Evolutionary conservation across 2,113 vertebrate genomes (phyloP), one percentile per base, ranked within the genome.

Genomic region (Struthio camelus): DNA sequence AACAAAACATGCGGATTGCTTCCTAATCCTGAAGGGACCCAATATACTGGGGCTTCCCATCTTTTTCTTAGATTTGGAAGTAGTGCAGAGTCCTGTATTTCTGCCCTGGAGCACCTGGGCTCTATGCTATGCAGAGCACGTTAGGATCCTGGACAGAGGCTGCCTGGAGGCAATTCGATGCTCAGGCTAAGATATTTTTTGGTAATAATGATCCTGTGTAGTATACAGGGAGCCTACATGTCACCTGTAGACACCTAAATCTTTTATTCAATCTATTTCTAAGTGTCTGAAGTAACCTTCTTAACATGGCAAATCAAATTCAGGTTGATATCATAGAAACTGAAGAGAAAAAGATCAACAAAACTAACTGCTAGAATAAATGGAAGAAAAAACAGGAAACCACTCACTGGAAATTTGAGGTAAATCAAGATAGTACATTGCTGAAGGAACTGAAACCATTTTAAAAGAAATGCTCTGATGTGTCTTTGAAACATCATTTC

Each of bases 311-410:
- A 96, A 96, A 94, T 83, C 20, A 84, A 87, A 79, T 83, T 94
- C 81, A 95, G 81, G 61, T 95, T 85, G 12, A 9, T 85, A 87
- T 89, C 90, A 73, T 81, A 83, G 92, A 96, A 88, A 87, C 3
- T 8, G 67, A 78, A 96, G 87, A 90, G 92, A 95, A n/a, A 66
- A 82, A 84, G 38, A 77, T 91, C 88, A 88, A 85, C 95, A 66
- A 94, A 97, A 67, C 80, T 67, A 77, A 67, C 80, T 76, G 64
- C 77, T 72, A 38, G 38, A 72, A 32, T 82, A 88, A 93, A 62
- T 95, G 93, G 78, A 96, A 94, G 72, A 54, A 94, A 94, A 87
- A 90, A 48, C 82, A 80, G 70, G 92, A 95, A 94, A 94, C 30
- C 17, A 44, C 17, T 6, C 65, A 30, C 8, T 86, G 72, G 44